Conservation (phyloP, 1,140 invertebrate genomes). For the Monochamus saltuarius region DNA sequence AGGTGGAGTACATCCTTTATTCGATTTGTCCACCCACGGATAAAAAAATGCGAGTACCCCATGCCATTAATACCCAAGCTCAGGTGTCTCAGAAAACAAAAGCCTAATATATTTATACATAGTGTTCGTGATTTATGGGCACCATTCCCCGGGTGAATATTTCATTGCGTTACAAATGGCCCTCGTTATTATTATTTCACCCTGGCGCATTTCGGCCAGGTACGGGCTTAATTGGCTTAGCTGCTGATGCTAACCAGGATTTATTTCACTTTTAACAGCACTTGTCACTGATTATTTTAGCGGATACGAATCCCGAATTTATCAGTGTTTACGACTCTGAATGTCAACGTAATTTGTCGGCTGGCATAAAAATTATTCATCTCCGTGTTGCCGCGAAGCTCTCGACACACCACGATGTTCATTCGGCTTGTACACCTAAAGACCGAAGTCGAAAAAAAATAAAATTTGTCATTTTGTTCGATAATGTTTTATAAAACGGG, state of each 20-base stretch:
- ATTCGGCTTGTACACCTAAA: too few relatives aligned
- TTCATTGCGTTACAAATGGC: constrained; percentile 44
- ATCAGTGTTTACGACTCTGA: constrained; percentile 24
- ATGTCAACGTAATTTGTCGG: constrained; percentile 24
- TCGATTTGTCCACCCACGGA: too few relatives aligned
- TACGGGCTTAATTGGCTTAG: constrained; percentile 39
- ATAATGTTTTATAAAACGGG: too few relatives aligned
- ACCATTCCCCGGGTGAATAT: constrained; percentile 39
- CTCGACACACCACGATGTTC: too few relatives aligned
- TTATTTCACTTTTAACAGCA: constrained; percentile 40
- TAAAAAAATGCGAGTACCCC: too few relatives aligned
- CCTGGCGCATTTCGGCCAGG: constrained; percentile 23
- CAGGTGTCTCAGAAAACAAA: constrained; percentile 17
- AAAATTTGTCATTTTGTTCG: too few relatives aligned
- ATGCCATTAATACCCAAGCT: background rate
- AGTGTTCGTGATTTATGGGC: constrained; percentile 36
- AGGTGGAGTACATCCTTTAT: too few relatives aligned
- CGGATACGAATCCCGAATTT: constrained; percentile 30
- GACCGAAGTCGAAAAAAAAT: too few relatives aligned
- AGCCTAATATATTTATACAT: constrained; percentile 16
- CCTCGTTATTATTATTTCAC: constrained; percentile 43
- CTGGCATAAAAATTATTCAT: constrained; percentile 1
- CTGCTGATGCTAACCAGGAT: constrained; percentile 35
- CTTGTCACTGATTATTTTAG: constrained; percentile 41
- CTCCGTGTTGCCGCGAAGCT: background rate